Percentiles rank a stretch among this genome's conserved stretches.
Evolutionary conservation across 2,797 vertebrate genomes (phyloP).

Genomic region (Gambelia wislizenii): DNA sequence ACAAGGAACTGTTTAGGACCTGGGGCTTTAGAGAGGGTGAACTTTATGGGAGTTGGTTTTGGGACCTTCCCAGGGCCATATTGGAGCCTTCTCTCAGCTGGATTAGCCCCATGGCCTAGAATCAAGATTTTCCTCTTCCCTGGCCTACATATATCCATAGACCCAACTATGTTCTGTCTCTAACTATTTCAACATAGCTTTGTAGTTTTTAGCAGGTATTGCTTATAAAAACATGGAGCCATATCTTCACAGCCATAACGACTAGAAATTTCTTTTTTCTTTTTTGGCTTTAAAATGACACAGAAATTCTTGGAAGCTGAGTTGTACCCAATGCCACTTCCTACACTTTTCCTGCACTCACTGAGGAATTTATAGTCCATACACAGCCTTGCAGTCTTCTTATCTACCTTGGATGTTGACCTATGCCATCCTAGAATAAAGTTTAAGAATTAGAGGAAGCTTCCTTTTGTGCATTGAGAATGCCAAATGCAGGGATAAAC

Average conservation of each 20-base stretch:
- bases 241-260: not conserved
- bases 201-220: not conserved
- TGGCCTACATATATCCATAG: not conserved
- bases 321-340: not conserved
- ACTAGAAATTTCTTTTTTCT: not conserved
- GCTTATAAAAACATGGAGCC: not conserved
- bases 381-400: not conserved
- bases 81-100: no score
- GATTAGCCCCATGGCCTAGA: no score
- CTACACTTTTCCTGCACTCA: not conserved
- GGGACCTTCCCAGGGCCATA: no score
- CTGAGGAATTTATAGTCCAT: not conserved
- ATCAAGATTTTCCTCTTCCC: no score
- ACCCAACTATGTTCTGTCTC: not conserved
- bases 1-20: no score
- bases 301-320: not conserved
- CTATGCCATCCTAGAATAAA: not conserved
- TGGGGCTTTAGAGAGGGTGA: no score
- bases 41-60: no score
- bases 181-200: not conserved
- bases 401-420: not conserved
- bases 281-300: not conserved
- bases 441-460: not conserved
- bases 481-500: no score
- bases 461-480: no score